These are phyloP conservation scores for Musca vetustissima DNA, from an alignment of 1,140 invertebrate species.

Conservation along the genomic window DNA sequence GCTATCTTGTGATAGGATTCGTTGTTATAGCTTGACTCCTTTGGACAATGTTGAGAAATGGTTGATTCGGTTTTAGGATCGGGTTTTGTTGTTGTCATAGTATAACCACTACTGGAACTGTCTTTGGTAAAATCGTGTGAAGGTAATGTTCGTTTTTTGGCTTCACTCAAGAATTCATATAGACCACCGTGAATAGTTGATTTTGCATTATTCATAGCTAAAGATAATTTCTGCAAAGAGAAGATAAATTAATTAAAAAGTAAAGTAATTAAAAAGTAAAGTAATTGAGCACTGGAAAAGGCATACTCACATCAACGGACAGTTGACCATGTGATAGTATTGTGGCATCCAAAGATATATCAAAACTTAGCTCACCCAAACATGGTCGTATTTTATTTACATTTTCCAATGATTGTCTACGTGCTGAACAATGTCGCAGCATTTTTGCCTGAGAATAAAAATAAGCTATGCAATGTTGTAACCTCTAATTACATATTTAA, in stretches of 20 bases:
- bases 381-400: slow-evolving; percentile 58
- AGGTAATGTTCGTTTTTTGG: slow-evolving; percentile 52
- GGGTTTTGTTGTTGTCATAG: not conserved
- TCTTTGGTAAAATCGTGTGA: slow-evolving; percentile 31
- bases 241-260: slow-evolving; percentile 29
- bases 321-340: slow-evolving; percentile 74
- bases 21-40: slow-evolving; percentile 37
- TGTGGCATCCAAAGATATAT: slow-evolving; percentile 72
- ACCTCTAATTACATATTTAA: not conserved
- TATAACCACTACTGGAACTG: not conserved
- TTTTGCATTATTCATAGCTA: slow-evolving; percentile 69
- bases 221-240: slow-evolving; percentile 69
- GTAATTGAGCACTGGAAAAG: not conserved
- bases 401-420: slow-evolving; percentile 49
- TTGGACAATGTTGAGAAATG: slow-evolving; percentile 22
- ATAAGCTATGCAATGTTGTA: not conserved
- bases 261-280: slow-evolving; percentile 23
- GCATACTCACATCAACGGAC: slow-evolving; percentile 69
- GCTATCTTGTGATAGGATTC: slow-evolving; percentile 62
- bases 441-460: slow-evolving; percentile 49
- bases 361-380: slow-evolving; percentile 71
- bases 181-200: slow-evolving; percentile 68
- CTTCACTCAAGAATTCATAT: slow-evolving; percentile 62
- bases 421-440: slow-evolving; percentile 53
- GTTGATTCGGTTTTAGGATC: not conserved